Conservation (phyloP, 2,797 vertebrate genomes). For the Anas acuta region DNA sequence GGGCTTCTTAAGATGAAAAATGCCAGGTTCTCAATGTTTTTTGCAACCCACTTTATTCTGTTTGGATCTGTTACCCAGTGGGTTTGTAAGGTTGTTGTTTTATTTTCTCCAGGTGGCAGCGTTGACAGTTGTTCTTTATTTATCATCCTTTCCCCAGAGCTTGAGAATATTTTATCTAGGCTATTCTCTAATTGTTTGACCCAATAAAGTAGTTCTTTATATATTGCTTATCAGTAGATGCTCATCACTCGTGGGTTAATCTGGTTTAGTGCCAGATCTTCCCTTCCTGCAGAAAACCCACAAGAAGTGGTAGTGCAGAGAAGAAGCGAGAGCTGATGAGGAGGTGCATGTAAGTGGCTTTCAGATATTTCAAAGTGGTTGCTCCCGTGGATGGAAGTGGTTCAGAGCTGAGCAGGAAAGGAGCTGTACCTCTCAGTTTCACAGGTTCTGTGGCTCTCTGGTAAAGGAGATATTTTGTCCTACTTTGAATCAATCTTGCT, state of each 20-base stretch:
- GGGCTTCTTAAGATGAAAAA: background rate
- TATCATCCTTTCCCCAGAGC: background rate
- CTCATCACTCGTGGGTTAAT: background rate
- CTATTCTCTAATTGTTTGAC: background rate
- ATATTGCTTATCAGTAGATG: background rate
- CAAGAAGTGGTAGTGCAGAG: background rate
- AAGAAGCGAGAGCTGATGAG: background rate
- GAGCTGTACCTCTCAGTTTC: background rate
- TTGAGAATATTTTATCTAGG: background rate
- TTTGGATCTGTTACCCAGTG: background rate
- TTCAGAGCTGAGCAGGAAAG: background rate
- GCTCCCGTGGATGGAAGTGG: background rate
- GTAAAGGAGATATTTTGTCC: background rate
- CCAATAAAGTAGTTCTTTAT: background rate
- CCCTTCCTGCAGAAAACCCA: background rate
- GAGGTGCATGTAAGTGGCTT: background rate
- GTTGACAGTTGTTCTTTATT: background rate
- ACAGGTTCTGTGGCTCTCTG: background rate
- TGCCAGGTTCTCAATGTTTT: background rate
- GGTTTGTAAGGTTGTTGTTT: background rate
- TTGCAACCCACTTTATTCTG: background rate
- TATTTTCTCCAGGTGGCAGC: background rate
- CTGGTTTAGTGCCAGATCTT: background rate
- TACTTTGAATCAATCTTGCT: slow-evolving; percentile 47
- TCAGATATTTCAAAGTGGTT: background rate